phyloP scores from a whole-genome alignment of 2,888 invertebrate species.

The Rambutsinella grinnellia region DNA sequence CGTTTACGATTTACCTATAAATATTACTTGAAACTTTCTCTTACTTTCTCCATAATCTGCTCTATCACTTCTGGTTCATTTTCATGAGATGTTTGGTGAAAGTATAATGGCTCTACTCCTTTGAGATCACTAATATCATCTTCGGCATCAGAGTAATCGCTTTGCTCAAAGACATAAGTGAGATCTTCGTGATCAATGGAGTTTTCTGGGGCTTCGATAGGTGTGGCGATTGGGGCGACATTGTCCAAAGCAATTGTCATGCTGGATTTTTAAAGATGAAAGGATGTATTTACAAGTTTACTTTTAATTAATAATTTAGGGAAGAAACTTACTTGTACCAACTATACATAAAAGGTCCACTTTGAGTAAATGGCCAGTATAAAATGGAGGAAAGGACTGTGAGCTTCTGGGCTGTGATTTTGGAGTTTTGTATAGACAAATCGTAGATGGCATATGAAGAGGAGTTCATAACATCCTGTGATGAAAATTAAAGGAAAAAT shows the following conservation, averaged over 20 bases:
- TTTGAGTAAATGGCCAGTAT: constrained; percentile 65
- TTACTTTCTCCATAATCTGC: constrained; percentile 55
- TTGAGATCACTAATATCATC: constrained; percentile 62
- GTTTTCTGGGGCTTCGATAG: constrained; percentile 59
- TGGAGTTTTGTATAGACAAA: constrained; percentile 37
- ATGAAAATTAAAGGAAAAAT: no score
- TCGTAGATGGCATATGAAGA: constrained; percentile 64
- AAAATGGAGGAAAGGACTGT: constrained; percentile 62
- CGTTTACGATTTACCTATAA: no score
- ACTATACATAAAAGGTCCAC: constrained; percentile 61
- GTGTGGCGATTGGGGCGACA: constrained; percentile 34
- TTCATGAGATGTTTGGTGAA: constrained; percentile 61
- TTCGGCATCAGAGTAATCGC: constrained; percentile 62
- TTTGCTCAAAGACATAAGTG: constrained; percentile 64
- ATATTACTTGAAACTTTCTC: not conserved
- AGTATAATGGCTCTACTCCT: constrained; percentile 58
- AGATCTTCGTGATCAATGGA: constrained; percentile 63
- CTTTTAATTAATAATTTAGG: constrained; percentile 6
- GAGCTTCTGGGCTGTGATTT: constrained; percentile 54
- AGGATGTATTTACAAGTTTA: not conserved
- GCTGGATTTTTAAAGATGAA: constrained; percentile 27
- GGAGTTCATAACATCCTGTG: constrained; percentile 64
- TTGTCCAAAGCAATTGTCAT: constrained; percentile 57
- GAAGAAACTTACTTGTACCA: constrained; percentile 62
- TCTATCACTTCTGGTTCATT: constrained; percentile 53